Conservation (phyloP, 2,113 vertebrate species). For the Fregetta grallaria region DNA sequence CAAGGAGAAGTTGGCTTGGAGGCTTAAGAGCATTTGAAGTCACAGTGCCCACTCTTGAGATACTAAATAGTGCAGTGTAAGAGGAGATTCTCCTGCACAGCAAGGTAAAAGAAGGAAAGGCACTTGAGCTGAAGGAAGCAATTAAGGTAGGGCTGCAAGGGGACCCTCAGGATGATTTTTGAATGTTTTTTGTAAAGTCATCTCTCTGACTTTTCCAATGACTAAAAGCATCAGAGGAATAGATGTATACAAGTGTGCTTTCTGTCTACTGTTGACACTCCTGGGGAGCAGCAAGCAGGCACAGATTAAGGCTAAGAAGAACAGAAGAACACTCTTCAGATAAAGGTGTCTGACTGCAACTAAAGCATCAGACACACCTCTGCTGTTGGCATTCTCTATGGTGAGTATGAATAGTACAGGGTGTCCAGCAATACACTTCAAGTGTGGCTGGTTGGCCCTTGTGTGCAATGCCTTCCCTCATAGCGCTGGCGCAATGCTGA, state of each 20-base stretch:
- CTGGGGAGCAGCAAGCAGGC: not conserved
- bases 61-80: slow-evolving; percentile 24
- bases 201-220: not conserved
- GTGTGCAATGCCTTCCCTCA: not conserved
- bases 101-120: not conserved
- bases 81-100: not conserved
- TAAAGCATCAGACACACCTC: not conserved
- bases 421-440: not conserved
- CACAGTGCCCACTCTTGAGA: not conserved
- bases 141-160: slow-evolving; percentile 8
- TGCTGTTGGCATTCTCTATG: not conserved
- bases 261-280: not conserved
- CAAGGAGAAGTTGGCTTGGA: not conserved
- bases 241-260: not conserved
- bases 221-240: not conserved
- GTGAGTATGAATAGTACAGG: not conserved
- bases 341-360: not conserved
- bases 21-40: not conserved
- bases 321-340: not conserved
- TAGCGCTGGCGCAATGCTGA: not conserved
- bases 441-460: not conserved
- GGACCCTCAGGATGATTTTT: not conserved
- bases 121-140: not conserved
- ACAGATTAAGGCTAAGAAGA: not conserved
- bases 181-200: not conserved